phyloP scores from a whole-genome alignment of 2,888 invertebrate species.

The Lymantria dispar region DNA sequence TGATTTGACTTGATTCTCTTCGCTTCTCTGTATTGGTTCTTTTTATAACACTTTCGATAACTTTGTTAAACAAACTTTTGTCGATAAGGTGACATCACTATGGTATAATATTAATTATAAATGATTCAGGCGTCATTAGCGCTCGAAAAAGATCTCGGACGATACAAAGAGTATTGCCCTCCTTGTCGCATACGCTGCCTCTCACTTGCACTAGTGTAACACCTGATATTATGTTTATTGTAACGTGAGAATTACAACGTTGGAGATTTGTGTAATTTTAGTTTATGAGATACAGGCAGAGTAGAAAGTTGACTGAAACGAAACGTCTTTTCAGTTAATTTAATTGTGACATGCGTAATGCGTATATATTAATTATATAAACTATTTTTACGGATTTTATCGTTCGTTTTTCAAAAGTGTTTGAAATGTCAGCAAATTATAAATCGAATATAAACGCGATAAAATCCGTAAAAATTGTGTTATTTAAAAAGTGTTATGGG shows the following conservation, averaged over 20 bases:
- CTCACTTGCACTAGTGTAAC: slow-evolving; percentile 23
- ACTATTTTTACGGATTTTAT: too few relatives aligned
- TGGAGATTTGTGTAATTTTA: slow-evolving; percentile 28
- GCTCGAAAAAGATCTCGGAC: slow-evolving; percentile 35
- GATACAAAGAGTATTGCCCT: slow-evolving; percentile 30
- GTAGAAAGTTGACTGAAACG: neutral
- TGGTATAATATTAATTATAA: slow-evolving; percentile 42
- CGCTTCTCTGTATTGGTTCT: too few relatives aligned
- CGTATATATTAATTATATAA: too few relatives aligned
- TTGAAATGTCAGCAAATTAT: too few relatives aligned
- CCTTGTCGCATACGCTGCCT: slow-evolving; percentile 26
- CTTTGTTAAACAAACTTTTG: neutral
- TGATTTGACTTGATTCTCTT: too few relatives aligned
- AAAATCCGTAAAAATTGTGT: too few relatives aligned
- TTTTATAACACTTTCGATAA: too few relatives aligned
- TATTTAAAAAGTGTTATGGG: too few relatives aligned
- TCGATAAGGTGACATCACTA: slow-evolving; percentile 29
- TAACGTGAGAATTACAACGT: slow-evolving; percentile 41
- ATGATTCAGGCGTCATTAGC: slow-evolving; percentile 58
- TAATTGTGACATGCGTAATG: too few relatives aligned
- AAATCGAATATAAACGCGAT: too few relatives aligned
- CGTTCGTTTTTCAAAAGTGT: too few relatives aligned
- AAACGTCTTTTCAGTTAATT: too few relatives aligned
- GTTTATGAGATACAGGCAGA: slow-evolving; percentile 29
- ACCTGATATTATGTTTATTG: slow-evolving; percentile 40